These are phyloP conservation scores for Brachyrhaphis roseni DNA, from an alignment of 2,797 vertebrate genomes.

Conservation along the genomic window DNA sequence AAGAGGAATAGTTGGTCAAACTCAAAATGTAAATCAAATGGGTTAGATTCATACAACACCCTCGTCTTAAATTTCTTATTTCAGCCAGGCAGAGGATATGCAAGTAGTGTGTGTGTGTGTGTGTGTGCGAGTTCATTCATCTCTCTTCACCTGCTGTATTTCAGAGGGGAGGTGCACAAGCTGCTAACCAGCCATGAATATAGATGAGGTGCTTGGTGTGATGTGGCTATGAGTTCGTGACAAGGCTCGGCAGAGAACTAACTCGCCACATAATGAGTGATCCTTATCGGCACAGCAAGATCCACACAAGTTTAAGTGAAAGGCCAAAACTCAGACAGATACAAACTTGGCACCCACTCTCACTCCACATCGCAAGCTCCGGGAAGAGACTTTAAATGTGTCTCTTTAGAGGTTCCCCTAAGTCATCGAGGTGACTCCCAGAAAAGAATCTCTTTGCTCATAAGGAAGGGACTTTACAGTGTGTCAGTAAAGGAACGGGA, in stretches of 20 bases:
- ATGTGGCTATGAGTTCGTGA: conserved; percentile 59
- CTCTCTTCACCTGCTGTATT: conserved; percentile 44
- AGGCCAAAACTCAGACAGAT: conserved; percentile 6
- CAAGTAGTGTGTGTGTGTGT: conserved; percentile 6
- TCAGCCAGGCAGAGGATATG: conserved; percentile 2
- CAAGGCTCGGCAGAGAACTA: conserved; percentile 51
- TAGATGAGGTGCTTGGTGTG: conserved; percentile 69
- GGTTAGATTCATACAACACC: neutral
- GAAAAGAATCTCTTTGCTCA: neutral
- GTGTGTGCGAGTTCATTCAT: conserved; percentile 18
- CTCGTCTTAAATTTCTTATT: conserved; percentile 13
- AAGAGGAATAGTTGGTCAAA: neutral
- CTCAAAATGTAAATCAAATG: neutral
- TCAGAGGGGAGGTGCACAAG: conserved; percentile 53
- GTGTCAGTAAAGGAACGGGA: neutral
- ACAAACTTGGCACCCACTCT: conserved; percentile 32
- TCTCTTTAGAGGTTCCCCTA: neutral
- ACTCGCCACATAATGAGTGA: conserved; percentile 72
- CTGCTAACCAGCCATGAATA: conserved; percentile 66
- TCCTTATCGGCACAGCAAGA: conserved; percentile 63
- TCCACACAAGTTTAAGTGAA: conserved; percentile 36
- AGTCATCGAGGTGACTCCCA: neutral
- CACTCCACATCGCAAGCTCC: neutral
- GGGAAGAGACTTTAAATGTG: neutral
- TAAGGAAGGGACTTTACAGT: neutral